These are phyloP conservation scores for Saimiri boliviensis DNA, from an alignment of 2,113 vertebrate genomes.

Conservation along the genomic window DNA sequence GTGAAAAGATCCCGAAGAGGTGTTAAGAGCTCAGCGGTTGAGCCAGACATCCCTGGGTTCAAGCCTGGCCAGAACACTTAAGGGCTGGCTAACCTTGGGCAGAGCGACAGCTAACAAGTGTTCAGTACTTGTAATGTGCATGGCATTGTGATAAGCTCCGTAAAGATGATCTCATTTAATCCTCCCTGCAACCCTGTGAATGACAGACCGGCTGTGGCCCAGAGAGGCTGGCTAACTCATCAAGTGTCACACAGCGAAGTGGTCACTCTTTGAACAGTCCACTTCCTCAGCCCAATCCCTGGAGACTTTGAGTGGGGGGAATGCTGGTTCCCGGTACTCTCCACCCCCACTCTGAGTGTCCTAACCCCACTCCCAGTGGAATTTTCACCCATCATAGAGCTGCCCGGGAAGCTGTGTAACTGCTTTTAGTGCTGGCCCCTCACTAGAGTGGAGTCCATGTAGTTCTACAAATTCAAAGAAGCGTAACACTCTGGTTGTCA, in stretches of 20 bases:
- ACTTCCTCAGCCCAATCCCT: background rate
- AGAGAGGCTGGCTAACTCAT: background rate
- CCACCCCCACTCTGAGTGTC: background rate
- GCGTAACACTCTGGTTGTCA: background rate
- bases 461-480: background rate
- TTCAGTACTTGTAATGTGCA: too few relatives aligned
- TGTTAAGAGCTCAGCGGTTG: background rate
- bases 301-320: background rate
- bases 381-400: background rate
- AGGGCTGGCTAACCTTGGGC: background rate
- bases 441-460: accelerated
- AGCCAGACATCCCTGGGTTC: background rate
- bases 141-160: background rate
- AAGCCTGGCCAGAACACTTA: background rate
- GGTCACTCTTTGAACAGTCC: background rate
- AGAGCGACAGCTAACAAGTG: background rate
- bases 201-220: background rate
- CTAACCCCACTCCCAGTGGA: background rate
- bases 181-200: background rate
- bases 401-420: accelerated
- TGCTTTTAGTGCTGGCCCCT: background rate
- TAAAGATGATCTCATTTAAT: background rate
- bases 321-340: background rate
- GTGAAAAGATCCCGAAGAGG: background rate
- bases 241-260: background rate